Percentiles rank a stretch among this genome's conserved stretches.
Evolutionary conservation across 1,140 invertebrate genomes (phyloP).

Genomic region (Zaprionus africanus): DNA sequence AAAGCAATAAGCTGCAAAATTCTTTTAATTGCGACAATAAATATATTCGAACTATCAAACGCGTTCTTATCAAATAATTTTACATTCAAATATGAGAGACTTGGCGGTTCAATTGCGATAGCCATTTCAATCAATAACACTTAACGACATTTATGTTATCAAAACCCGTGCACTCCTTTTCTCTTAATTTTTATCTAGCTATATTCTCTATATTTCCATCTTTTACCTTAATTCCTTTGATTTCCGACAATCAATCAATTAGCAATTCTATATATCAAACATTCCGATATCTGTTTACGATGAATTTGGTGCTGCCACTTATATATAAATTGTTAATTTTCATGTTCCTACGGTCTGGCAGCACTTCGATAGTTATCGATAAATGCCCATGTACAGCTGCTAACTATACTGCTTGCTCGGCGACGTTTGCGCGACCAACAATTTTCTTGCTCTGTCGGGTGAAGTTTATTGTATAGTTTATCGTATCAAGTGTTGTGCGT

Average conservation of each 20-base stretch:
- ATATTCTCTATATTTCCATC: no score
- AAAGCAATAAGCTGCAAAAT: neutral
- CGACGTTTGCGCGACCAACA: constrained; percentile 5
- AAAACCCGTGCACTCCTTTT: no score
- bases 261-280: no score
- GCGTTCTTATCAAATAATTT: neutral
- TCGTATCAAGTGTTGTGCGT: constrained; percentile 21
- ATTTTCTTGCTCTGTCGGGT: neutral
- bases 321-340: neutral
- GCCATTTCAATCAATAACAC: no score
- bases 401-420: constrained; percentile 15
- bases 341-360: constrained; percentile 5
- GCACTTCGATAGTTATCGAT: constrained; percentile 11
- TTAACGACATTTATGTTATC: no score
- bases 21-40: neutral
- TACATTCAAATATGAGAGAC: neutral
- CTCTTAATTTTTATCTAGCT: no score
- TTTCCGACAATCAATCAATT: no score
- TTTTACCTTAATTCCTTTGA: no score
- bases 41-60: neutral
- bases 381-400: neutral
- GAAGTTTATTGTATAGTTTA: constrained; percentile 25
- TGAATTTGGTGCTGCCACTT: neutral
- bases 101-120: neutral
- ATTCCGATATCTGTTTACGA: no score